These are phyloP conservation scores for Atethmia centrago DNA, from an alignment of 2,888 invertebrate genomes.

Conservation along the genomic window DNA sequence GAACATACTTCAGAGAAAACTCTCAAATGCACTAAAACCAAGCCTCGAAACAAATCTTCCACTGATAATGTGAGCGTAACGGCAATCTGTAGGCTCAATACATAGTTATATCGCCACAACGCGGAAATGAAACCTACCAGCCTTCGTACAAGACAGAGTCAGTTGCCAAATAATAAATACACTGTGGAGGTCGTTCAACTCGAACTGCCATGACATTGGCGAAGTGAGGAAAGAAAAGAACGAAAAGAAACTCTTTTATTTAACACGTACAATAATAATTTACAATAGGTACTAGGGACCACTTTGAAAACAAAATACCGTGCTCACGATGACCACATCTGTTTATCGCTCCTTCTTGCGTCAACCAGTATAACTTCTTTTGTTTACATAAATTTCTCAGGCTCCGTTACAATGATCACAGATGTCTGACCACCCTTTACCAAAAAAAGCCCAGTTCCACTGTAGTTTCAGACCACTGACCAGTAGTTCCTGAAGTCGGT, in stretches of 20 bases:
- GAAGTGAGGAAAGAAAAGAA: neutral
- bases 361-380: too few relatives aligned
- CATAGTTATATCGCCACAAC: slow-evolving; percentile 7
- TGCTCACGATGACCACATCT: too few relatives aligned
- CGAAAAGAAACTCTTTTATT: neutral
- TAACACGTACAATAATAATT: neutral
- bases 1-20: neutral
- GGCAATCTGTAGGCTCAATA: slow-evolving; percentile 27
- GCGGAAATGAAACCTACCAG: slow-evolving; percentile 45
- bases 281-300: too few relatives aligned
- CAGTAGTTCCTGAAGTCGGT: neutral
- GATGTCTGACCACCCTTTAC: too few relatives aligned
- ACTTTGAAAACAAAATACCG: too few relatives aligned
- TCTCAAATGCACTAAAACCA: neutral
- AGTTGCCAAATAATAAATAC: slow-evolving; percentile 54
- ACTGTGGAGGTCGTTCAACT: slow-evolving; percentile 45
- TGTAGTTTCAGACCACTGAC: neutral
- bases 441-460: neutral
- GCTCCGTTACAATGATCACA: too few relatives aligned
- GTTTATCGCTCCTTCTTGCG: too few relatives aligned
- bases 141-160: slow-evolving; percentile 31
- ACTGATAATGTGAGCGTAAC: slow-evolving; percentile 11
- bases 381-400: too few relatives aligned
- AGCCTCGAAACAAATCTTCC: slow-evolving; percentile 14
- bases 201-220: slow-evolving; percentile 7